These are phyloP conservation scores for Balaenoptera acutorostrata DNA, from an alignment of 2,113 vertebrate genomes.

Conservation along the genomic window DNA sequence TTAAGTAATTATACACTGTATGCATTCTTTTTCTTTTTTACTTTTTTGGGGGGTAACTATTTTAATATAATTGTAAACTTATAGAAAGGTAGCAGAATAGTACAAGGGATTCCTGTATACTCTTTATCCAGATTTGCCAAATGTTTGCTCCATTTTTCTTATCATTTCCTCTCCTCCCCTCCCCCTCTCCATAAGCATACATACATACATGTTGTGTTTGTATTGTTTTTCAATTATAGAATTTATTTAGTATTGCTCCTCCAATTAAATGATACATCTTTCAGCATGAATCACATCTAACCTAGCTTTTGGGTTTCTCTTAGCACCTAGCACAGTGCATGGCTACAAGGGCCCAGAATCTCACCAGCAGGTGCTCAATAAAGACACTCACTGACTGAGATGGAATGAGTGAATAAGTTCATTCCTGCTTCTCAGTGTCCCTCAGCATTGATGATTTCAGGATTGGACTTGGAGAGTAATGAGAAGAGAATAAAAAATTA, in stretches of 20 bases:
- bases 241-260: not conserved
- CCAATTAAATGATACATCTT: not conserved
- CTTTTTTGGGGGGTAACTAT: not conserved
- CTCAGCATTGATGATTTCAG: not conserved
- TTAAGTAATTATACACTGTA: not conserved
- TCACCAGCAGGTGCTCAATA: not conserved
- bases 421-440: not conserved
- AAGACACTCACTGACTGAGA: not conserved
- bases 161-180: not conserved
- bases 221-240: not conserved
- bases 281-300: not conserved
- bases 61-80: not conserved
- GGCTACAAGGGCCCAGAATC: not conserved
- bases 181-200: not conserved
- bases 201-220: not conserved
- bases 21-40: not conserved
- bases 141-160: not conserved
- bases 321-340: not conserved
- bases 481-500: not conserved
- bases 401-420: not conserved
- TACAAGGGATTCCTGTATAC: not conserved
- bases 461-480: not conserved
- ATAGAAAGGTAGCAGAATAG: not conserved
- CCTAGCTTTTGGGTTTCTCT: not conserved
- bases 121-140: not conserved